A percentile compares a stretch with the other conserved stretches of the same genome.
Conservation (phyloP, 2,888 invertebrate genomes). For the Protodeltote pygarga region DNA sequence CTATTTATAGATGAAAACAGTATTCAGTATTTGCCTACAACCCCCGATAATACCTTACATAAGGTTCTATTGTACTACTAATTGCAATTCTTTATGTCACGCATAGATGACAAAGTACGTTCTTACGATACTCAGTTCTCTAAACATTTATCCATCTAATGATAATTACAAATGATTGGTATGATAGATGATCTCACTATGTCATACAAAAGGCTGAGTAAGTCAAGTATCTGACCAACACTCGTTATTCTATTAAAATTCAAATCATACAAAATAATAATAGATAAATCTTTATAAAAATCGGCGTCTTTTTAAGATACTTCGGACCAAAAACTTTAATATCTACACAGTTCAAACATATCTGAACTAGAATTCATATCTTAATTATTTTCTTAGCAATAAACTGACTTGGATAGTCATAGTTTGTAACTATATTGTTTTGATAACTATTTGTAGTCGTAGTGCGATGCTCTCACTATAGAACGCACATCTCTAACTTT, state of each 20-base stretch:
- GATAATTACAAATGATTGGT: too few relatives aligned
- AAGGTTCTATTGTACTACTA: constrained; percentile 45
- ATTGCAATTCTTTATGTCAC: constrained; percentile 27
- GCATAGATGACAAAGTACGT: too few relatives aligned
- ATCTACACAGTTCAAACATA: constrained; percentile 75
- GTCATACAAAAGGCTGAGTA: not conserved
- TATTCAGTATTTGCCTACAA: too few relatives aligned
- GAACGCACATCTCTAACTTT: constrained; percentile 58
- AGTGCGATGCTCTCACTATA: constrained; percentile 47
- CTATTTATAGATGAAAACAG: too few relatives aligned
- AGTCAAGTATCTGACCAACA: not conserved
- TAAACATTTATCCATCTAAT: too few relatives aligned
- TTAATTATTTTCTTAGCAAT: constrained; percentile 75
- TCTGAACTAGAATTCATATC: constrained; percentile 79
- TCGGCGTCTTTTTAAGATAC: constrained; percentile 42
- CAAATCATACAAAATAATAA: constrained; percentile 8
- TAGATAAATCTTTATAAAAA: constrained; percentile 1
- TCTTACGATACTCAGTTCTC: too few relatives aligned
- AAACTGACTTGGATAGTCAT: constrained; percentile 60
- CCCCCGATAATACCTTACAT: constrained; percentile 29
- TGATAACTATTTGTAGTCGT: constrained; percentile 46
- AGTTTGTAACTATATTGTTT: constrained; percentile 55
- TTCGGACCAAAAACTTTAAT: constrained; percentile 77
- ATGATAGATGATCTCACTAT: not conserved
- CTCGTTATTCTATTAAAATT: constrained; percentile 1